Evolutionary conservation across 2,113 vertebrate genomes (phyloP), one percentile per base, ranked within the genome.

Genomic region (Malurus cyaneus): DNA sequence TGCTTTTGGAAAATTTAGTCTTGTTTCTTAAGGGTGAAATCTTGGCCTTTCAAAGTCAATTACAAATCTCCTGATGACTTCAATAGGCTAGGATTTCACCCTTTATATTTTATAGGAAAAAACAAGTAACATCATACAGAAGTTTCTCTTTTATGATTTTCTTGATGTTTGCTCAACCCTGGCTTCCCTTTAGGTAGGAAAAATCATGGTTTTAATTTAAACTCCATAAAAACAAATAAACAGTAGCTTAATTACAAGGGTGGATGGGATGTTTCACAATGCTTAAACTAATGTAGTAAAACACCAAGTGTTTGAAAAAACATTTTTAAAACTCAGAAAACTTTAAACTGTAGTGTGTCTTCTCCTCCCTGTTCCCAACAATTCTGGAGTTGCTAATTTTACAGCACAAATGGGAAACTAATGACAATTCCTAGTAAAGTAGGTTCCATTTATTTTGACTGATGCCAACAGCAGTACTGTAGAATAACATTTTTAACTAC

Each of bases 131-230:
- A 95, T 96, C 93, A 96, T 97, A 96, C 94, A 95, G 86, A 89
- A 88, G 85, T 91, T 95, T 95, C 88, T 96, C 95, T 92, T 96
- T 97, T 96, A 95, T 94, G 93, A 94, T 93, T 96, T 97, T 82
- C 94, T 96, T 91, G 91, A 95, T 96, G 90, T 94, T 96, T 96
- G 91, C 90, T 94, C 90, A 93, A 96, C 85, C 70, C 81, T 84
- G 81, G 91, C 88, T 96, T 94, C 86, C 93, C 91, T 96, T 96
- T 96, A 96, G 94, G 86, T 93, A 94, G 92, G 81, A 93, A 96
- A 96, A 94, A 92, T 89, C 86, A 89, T 97, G 95, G 93, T 94
- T 95, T 96, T 88, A 95, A 96, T 96, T 96, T 97, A 97, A 95
- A 96, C 71, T 89, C 86, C 89, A 96, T 96, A 96, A 96, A 94